A percentile compares a stretch with the other conserved stretches of the same genome.
These are phyloP conservation scores for Brachyalestes nurse DNA, from an alignment of 2,797 vertebrate species.

Conservation along the genomic window DNA sequence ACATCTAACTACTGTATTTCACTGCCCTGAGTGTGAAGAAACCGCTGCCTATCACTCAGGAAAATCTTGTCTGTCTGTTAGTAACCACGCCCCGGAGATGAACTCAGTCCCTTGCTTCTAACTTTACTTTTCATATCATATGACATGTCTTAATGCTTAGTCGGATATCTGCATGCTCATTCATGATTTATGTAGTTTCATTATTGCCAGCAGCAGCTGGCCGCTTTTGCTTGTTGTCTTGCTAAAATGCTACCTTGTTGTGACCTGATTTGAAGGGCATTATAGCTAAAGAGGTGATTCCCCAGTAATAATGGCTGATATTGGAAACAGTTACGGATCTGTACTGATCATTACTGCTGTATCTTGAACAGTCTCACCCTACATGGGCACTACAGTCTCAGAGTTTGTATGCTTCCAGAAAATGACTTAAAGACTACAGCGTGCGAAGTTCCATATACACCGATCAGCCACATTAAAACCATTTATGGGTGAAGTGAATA, in stretches of 20 bases:
- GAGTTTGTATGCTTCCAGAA: neutral
- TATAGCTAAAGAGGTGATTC: neutral
- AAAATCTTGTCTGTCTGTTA: constrained; percentile 11
- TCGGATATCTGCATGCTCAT: neutral
- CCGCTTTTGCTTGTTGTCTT: neutral
- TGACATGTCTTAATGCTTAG: neutral
- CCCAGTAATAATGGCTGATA: neutral
- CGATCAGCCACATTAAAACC: no score
- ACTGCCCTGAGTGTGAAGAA: neutral
- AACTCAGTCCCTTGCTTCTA: neutral
- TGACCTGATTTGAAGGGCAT: neutral
- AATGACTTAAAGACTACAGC: neutral
- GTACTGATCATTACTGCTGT: no score
- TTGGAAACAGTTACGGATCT: neutral
- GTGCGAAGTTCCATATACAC: neutral
- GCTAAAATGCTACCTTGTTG: neutral
- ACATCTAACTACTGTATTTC: neutral
- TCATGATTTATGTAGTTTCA: neutral
- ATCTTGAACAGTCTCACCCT: neutral
- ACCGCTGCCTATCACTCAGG: constrained; percentile 48
- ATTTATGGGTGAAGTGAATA: no score
- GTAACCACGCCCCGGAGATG: neutral
- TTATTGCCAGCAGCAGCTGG: neutral
- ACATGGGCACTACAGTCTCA: neutral
- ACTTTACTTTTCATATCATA: neutral